Conservation (phyloP, 2,113 vertebrate species). For the Dascyllus trimaculatus region DNA sequence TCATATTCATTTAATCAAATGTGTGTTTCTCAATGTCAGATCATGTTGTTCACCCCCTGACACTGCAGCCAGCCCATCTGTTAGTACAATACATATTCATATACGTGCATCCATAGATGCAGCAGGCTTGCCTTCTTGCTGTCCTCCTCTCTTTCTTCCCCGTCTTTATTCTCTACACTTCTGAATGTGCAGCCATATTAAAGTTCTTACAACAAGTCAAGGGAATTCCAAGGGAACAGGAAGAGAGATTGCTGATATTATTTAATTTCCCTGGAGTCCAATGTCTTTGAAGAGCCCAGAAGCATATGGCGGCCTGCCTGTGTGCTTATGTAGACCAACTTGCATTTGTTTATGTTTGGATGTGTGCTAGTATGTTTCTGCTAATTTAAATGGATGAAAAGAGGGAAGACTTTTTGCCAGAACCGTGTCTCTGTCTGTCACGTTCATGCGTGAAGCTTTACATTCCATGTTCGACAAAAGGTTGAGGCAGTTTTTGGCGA, state of each 20-base stretch:
- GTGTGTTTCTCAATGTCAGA: conserved; percentile 63
- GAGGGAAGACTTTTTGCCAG: not conserved
- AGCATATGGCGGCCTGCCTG: conserved; percentile 62
- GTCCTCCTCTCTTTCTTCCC: not conserved
- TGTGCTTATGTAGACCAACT: conserved; percentile 30
- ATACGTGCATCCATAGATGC: conserved; percentile 30
- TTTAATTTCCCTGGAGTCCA: conserved; percentile 78
- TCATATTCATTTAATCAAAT: conserved; percentile 63
- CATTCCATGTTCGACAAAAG: conserved; percentile 26
- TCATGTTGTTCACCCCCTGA: conserved; percentile 45
- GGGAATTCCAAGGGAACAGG: conserved; percentile 74
- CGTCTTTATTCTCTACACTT: conserved; percentile 45
- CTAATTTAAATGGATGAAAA: not conserved
- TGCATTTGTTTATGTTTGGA: conserved; percentile 38
- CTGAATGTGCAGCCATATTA: conserved; percentile 70
- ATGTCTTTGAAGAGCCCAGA: conserved; percentile 63
- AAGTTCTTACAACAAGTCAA: conserved; percentile 70
- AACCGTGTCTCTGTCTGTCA: not conserved
- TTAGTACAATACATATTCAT: conserved; percentile 63
- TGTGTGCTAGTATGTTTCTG: conserved; percentile 21
- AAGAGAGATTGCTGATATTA: conserved; percentile 76
- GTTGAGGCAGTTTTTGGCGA: conserved; percentile 27
- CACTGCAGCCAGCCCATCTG: conserved; percentile 70
- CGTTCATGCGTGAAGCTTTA: conserved; percentile 27
- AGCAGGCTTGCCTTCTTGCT: conserved; percentile 1